Conservation (phyloP, 2,113 vertebrate species). For the Hippocampus guttulatus region DNA sequence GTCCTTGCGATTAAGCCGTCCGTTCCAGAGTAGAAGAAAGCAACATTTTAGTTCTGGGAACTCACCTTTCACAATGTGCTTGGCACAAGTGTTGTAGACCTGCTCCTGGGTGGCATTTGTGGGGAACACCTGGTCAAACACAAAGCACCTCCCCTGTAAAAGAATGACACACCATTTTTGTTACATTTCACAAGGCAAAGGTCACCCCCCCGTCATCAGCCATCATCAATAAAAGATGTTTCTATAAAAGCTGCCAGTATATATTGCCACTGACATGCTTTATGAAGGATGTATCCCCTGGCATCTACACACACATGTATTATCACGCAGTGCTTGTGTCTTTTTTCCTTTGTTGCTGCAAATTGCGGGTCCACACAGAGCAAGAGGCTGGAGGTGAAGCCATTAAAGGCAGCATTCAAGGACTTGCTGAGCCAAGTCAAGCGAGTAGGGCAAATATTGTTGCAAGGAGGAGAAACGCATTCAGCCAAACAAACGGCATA, state of each 20-base stretch:
- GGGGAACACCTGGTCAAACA: slow-evolving; percentile 86
- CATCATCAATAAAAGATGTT: slow-evolving; percentile 23
- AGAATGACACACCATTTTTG: slow-evolving; percentile 5
- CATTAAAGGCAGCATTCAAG: slow-evolving; percentile 46
- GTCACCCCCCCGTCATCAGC: slow-evolving; percentile 24
- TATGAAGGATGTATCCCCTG: slow-evolving; percentile 22
- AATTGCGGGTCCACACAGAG: slow-evolving; percentile 14
- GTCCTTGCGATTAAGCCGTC: too few species aligned
- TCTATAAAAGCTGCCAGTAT: slow-evolving; percentile 16
- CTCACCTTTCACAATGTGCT: slow-evolving; percentile 93
- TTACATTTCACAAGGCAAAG: slow-evolving; percentile 3
- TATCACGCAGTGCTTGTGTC: slow-evolving; percentile 6
- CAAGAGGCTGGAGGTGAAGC: slow-evolving; percentile 41
- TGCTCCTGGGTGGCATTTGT: slow-evolving; percentile 90
- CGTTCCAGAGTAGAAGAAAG: neutral
- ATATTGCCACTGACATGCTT: slow-evolving; percentile 11
- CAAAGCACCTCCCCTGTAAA: slow-evolving; percentile 82
- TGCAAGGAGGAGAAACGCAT: slow-evolving; percentile 23
- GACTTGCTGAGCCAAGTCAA: slow-evolving; percentile 27
- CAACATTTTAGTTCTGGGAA: neutral
- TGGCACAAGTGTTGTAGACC: slow-evolving; percentile 88
- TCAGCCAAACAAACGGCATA: slow-evolving; percentile 6
- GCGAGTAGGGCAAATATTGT: slow-evolving; percentile 25
- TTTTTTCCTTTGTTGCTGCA: neutral
- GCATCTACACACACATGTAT: neutral